Conservation (phyloP, 2,113 vertebrate species). For the Etheostoma cragini region DNA sequence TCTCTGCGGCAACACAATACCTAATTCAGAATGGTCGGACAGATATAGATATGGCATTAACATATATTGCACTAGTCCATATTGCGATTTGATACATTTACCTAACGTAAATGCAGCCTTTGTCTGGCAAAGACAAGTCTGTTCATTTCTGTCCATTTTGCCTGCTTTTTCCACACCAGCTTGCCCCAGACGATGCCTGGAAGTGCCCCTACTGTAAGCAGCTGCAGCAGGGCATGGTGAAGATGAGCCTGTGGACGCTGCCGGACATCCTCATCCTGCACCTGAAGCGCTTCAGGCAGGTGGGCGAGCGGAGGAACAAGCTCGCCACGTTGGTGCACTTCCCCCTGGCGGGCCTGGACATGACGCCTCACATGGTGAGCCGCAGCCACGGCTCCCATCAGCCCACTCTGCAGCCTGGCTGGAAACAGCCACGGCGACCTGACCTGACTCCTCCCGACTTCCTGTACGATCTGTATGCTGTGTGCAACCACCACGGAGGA, state of each 20-base stretch:
- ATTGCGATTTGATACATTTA: too few species aligned
- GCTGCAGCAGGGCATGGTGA: conserved; percentile 95
- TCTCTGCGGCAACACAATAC: too few species aligned
- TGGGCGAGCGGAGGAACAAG: conserved; percentile 90
- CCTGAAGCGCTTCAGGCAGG: conserved; percentile 95
- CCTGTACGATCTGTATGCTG: conserved; percentile 94
- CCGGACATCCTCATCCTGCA: conserved; percentile 98
- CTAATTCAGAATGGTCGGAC: too few species aligned
- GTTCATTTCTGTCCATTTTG: neutral
- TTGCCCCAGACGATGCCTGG: conserved; percentile 96
- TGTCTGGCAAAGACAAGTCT: neutral
- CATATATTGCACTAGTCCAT: too few species aligned
- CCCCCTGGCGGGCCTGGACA: conserved; percentile 90
- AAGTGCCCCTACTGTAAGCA: conserved; percentile 95
- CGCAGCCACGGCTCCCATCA: conserved; percentile 74
- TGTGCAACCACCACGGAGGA: conserved; percentile 97
- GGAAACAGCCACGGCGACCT: conserved; percentile 75
- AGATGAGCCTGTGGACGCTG: conserved; percentile 97
- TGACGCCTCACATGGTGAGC: conserved; percentile 93
- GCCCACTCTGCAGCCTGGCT: conserved; percentile 55
- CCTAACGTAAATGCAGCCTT: too few species aligned
- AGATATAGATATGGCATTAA: too few species aligned
- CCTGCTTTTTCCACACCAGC: conserved; percentile 74
- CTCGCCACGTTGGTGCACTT: conserved; percentile 94
- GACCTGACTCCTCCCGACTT: conserved; percentile 81